phyloP scores from a whole-genome alignment of 2,113 vertebrate genomes.

The Sturnira hondurensis region DNA sequence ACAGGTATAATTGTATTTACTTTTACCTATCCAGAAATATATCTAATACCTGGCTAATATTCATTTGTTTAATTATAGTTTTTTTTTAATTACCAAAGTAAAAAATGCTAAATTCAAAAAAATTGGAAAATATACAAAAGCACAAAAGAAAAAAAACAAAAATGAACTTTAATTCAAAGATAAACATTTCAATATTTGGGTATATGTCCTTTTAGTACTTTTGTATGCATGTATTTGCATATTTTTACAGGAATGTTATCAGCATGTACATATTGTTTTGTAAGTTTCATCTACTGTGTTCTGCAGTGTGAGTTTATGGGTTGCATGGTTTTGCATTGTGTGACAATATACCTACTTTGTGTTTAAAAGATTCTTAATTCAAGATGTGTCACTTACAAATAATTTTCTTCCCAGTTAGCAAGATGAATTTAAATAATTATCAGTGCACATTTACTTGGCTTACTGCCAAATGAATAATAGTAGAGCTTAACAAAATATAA shows the following conservation, averaged over 20 bases:
- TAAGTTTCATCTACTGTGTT: neutral
- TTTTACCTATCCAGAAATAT: neutral
- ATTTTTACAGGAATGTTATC: neutral
- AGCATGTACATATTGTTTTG: neutral
- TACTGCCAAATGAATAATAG: constrained; percentile 59
- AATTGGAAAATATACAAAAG: neutral
- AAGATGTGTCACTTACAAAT: constrained; percentile 43
- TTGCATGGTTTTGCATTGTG: neutral
- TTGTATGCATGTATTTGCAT: neutral
- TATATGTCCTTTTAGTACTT: neutral
- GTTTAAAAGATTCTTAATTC: constrained; percentile 37
- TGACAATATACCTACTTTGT: neutral
- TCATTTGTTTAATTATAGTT: neutral
- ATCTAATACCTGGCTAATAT: neutral
- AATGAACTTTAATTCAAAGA: neutral
- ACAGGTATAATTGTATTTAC: constrained; percentile 85
- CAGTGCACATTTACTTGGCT: constrained; percentile 42
- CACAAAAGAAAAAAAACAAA: neutral
- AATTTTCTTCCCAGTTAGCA: constrained; percentile 52
- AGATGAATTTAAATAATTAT: constrained; percentile 49
- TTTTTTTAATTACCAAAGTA: neutral
- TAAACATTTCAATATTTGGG: neutral
- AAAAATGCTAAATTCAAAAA: neutral
- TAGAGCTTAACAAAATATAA: constrained; percentile 60
- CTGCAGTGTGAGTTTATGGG: neutral